Evolutionary conservation across 2,113 vertebrate species (phyloP), one percentile per base, ranked within the genome.

Genomic region (Hydrolagus affinis): DNA sequence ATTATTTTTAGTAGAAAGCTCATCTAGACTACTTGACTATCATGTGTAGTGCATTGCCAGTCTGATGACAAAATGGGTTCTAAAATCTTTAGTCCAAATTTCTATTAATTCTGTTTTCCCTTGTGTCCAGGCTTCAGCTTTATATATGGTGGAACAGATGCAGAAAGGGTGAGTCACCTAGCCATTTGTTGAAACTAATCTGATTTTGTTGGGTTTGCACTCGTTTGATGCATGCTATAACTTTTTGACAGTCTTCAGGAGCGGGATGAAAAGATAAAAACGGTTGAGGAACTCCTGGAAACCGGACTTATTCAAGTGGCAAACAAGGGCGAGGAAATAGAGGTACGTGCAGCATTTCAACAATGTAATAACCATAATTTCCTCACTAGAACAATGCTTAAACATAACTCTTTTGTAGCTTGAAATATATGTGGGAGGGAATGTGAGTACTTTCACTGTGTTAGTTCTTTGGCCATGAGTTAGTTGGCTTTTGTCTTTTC

Each of bases 281-380:
- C 95, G 0, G 94, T 98, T 44, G 96, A 99, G 90, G 93, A 91
- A 86, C 91, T 99, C 86, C 92, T 99, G 86, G 96, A 98, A 89
- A 90, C 95, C 86, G 96, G 96, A 85, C 93, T 98, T 85, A 98
- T 99, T 87, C 93, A 99, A 90, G 93, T 98, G 92, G 97, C 97
- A 86, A 98, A 97, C 88, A 98, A 97, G 88, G 96, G 97, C 85
- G 96, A 97, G n/a, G 94, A 96, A 72, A 91, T 99, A 66, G 95
- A 95, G 94, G 98, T 98, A 92, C 92, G 88, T 57, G 11, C 21
- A 70, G 12, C 28, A 83, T 28, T 64, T 60, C n/a, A 15, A 14
- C 44, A 44, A 69, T 68, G 64, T n/a, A n/a, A n/a, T n/a, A n/a
- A n/a, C n/a, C 70, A 72, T 11, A 62, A 12, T 78, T 25, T 66